These are phyloP conservation scores for Phycodurus eques DNA, from an alignment of 2,113 vertebrate genomes.

Conservation along the genomic window DNA sequence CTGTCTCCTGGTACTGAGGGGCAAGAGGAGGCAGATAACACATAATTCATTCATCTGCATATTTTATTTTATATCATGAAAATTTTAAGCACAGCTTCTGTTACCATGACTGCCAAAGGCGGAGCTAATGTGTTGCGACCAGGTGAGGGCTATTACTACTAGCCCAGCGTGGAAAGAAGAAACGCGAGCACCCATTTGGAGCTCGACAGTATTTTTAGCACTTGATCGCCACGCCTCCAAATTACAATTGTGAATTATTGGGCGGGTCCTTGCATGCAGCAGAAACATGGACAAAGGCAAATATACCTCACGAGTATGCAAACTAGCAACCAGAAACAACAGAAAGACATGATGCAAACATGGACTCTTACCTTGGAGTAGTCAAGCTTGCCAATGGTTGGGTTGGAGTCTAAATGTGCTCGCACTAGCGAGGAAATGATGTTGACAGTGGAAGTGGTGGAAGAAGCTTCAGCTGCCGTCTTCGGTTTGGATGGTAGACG, in stretches of 20 bases:
- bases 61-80: no score
- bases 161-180: not conserved
- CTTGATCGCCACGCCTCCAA: no score
- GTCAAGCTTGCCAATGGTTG: constrained; percentile 82
- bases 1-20: constrained; percentile 83
- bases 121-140: no score
- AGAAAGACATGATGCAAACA: not conserved
- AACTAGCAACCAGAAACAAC: no score
- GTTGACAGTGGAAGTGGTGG: constrained; percentile 72
- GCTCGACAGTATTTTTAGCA: no score
- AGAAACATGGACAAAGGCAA: no score
- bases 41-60: not conserved
- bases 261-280: no score
- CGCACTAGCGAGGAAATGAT: constrained; percentile 86
- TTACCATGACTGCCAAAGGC: no score
- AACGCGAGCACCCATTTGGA: not conserved
- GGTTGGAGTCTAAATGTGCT: constrained; percentile 85
- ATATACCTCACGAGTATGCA: no score
- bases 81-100: no score
- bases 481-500: constrained; percentile 91
- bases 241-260: no score
- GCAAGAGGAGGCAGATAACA: not conserved
- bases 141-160: not conserved
- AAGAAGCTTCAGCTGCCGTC: constrained; percentile 65
- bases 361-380: constrained; percentile 83